A percentile compares a stretch with the other conserved stretches of the same genome.
Evolutionary conservation across 2,113 vertebrate genomes (phyloP).

Genomic region (Cyprinodon tularosa): DNA sequence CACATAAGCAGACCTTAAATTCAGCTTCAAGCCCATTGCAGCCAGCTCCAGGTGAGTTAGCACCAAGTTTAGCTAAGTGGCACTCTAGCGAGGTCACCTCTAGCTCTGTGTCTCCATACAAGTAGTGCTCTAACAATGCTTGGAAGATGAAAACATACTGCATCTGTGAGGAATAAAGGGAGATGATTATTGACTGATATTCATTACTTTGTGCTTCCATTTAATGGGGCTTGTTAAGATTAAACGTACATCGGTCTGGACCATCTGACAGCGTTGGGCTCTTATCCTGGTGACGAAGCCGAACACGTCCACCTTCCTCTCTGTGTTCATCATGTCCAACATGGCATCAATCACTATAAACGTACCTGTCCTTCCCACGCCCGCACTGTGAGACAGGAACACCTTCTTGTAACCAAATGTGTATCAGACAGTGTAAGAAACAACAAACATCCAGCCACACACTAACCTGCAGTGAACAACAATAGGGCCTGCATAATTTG

Average conservation of each 20-base stretch:
- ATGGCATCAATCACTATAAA: constrained; percentile 99
- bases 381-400: constrained; percentile 80
- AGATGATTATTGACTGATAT: neutral
- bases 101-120: constrained; percentile 97
- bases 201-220: neutral
- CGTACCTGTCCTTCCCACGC: constrained; percentile 94
- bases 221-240: neutral
- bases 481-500: constrained; percentile 93
- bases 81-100: constrained; percentile 97
- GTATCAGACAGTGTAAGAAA: neutral
- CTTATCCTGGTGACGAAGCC: constrained; percentile 96
- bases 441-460: neutral
- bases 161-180: constrained; percentile 83
- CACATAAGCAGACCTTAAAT: constrained; percentile 86
- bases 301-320: constrained; percentile 96
- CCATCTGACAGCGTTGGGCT: constrained; percentile 99
- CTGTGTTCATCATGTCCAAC: constrained; percentile 97
- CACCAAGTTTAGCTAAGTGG: constrained; percentile 95
- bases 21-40: constrained; percentile 95
- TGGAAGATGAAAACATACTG: constrained; percentile 99
- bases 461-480: constrained; percentile 96
- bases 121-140: constrained; percentile 95
- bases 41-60: constrained; percentile 90
- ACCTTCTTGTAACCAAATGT: neutral
- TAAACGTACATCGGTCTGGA: constrained; percentile 93